Conservation (phyloP, 2,888 invertebrate genomes). For the Agrotis exclamationis region DNA sequence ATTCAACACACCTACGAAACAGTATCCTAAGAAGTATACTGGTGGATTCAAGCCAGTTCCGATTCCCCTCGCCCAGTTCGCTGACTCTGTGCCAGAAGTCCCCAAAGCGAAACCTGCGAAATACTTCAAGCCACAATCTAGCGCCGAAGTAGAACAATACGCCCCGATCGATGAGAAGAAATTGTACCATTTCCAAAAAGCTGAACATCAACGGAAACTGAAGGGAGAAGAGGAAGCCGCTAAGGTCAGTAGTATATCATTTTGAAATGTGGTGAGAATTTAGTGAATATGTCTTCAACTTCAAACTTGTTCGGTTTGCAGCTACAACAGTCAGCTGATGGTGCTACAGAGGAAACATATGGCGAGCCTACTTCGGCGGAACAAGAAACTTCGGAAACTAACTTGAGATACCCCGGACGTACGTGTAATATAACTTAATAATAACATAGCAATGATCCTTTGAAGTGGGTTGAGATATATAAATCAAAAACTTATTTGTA, state of each 20-base stretch:
- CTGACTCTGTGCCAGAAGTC: slow-evolving; percentile 75
- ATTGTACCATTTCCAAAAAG: slow-evolving; percentile 85
- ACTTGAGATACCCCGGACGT: slow-evolving; percentile 83
- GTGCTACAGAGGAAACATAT: slow-evolving; percentile 67
- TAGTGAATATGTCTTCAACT: slow-evolving; percentile 50
- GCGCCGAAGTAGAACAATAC: slow-evolving; percentile 74
- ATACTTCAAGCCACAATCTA: slow-evolving; percentile 80
- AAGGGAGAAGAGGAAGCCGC: slow-evolving; percentile 75
- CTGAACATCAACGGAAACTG: slow-evolving; percentile 88
- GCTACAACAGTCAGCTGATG: slow-evolving; percentile 66
- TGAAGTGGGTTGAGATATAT: slow-evolving; percentile 61
- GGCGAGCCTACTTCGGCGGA: slow-evolving; percentile 73
- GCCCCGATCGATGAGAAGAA: slow-evolving; percentile 80
- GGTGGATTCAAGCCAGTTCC: slow-evolving; percentile 86
- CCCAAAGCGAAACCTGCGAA: slow-evolving; percentile 86
- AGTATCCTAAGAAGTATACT: slow-evolving; percentile 92
- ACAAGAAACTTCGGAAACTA: slow-evolving; percentile 84
- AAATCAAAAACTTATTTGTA: slow-evolving; percentile 65
- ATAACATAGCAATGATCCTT: slow-evolving; percentile 64
- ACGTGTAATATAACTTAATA: slow-evolving; percentile 72
- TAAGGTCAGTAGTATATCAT: slow-evolving; percentile 68
- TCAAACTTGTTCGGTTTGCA: slow-evolving; percentile 64
- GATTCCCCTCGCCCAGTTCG: slow-evolving; percentile 82
- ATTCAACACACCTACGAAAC: slow-evolving; percentile 87
- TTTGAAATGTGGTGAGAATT: slow-evolving; percentile 48